These are phyloP conservation scores for Gisinianus flammeolus DNA, from an alignment of 2,888 invertebrate genomes.

Conservation along the genomic window DNA sequence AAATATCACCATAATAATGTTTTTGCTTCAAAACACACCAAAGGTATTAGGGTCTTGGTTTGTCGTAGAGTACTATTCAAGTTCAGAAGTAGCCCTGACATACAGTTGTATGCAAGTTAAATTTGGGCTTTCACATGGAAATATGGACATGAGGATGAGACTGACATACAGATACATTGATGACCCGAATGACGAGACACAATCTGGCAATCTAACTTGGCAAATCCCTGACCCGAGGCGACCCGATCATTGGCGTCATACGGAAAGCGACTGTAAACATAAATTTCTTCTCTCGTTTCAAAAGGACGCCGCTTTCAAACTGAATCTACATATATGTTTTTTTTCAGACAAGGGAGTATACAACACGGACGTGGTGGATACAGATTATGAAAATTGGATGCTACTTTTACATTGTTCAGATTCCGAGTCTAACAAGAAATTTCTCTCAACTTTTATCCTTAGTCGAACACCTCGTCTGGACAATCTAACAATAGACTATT, in stretches of 20 bases:
- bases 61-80: conserved; percentile 87
- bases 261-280: conserved; percentile 79
- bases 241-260: conserved; percentile 86
- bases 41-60: conserved; percentile 84
- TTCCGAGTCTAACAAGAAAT: conserved; percentile 69
- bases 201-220: conserved; percentile 82
- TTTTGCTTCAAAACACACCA: too few relatives aligned
- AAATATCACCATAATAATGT: too few relatives aligned
- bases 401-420: conserved; percentile 85
- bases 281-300: neutral
- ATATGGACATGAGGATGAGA: conserved; percentile 80
- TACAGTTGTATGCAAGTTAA: conserved; percentile 86
- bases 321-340: neutral
- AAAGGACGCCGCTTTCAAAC: neutral
- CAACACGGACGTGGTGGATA: conserved; percentile 84
- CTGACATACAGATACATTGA: conserved; percentile 84
- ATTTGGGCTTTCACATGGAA: conserved; percentile 60
- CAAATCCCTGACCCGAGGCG: conserved; percentile 59
- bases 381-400: conserved; percentile 83
- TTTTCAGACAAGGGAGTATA: conserved; percentile 81
- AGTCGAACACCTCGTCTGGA: conserved; percentile 70
- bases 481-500: conserved; percentile 72
- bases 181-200: conserved; percentile 75
- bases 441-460: conserved; percentile 81
- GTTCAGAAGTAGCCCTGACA: conserved; percentile 82